Evolutionary conservation across 2,113 vertebrate species (phyloP), one percentile per base, ranked within the genome.

Genomic region (Brachypodius melanocephalos): DNA sequence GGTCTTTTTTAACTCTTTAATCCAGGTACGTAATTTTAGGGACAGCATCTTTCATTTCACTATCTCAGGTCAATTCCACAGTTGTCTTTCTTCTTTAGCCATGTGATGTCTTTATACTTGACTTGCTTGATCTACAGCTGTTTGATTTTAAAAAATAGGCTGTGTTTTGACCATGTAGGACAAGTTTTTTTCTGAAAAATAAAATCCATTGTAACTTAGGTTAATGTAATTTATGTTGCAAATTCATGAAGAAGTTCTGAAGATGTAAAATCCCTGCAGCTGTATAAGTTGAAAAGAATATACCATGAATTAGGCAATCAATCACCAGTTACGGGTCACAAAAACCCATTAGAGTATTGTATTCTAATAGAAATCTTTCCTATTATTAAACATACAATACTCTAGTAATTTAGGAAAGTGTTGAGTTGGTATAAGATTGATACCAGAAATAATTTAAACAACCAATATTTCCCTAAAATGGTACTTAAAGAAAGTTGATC

Each of bases 91-190:
- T 14, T 72, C 43, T 89, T 86, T 71, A 48, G 17, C 54, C 18
- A 24, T 1, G 3, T 80, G 57, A 28, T 61, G 7, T 69, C 45
- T 69, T 22, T 54, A 42, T 92, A 66, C 18, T 94, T 91, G 68
- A 63, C 17, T 93, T 91, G 66, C 72, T 95, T 96, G 45, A 58
- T 88, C 61, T 83, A 86, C 48, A 78, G 40, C 6, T 90, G 6
- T 59, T 96, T 86, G 68, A 46, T 90, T 96, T 79, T 48, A 77
- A 95, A 91, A 75, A 75, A 66, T 62, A 55, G 59, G 46, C 14
- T 40, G 65, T 32, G 4, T 32, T 83, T 89, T 87, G 55, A 38
- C 25, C 0, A 7, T 18, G 25, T 43, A 57, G 32, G 48, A 34
- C 8, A n/a, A n/a, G 3, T n/a, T 29, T 22, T 46, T 68, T 87